Evolutionary conservation across 2,797 vertebrate genomes (phyloP).

Genomic region (Streptopelia turtur): DNA sequence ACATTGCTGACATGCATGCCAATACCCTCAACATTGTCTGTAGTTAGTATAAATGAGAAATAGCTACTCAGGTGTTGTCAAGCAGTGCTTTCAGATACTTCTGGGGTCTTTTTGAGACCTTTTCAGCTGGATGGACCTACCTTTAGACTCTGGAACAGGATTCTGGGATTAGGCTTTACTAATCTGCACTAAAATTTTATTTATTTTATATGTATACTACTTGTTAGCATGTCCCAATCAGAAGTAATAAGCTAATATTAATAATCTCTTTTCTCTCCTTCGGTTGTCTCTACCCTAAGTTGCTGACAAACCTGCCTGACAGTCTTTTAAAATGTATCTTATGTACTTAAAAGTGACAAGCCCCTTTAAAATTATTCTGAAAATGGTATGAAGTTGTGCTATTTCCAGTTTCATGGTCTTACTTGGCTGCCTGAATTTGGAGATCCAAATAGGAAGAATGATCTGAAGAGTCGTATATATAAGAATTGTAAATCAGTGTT

Average conservation of each 20-base stretch:
- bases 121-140: accelerated
- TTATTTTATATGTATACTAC: background rate
- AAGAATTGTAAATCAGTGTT: background rate
- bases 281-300: background rate
- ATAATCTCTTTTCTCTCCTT: background rate
- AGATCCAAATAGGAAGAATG: background rate
- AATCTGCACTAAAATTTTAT: background rate
- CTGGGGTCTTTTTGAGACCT: background rate
- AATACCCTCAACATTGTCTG: background rate
- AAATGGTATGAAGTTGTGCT: background rate
- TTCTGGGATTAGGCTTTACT: background rate
- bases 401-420: background rate
- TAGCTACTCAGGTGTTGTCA: background rate
- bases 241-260: background rate
- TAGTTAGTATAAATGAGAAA: background rate
- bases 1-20: background rate
- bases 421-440: background rate
- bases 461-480: background rate
- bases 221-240: background rate
- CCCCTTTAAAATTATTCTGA: background rate
- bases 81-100: background rate
- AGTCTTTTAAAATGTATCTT: background rate
- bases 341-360: background rate
- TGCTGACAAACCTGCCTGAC: background rate
- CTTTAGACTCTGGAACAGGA: background rate